Conservation (phyloP, 2,113 vertebrate species). For the Cettia cetti region DNA sequence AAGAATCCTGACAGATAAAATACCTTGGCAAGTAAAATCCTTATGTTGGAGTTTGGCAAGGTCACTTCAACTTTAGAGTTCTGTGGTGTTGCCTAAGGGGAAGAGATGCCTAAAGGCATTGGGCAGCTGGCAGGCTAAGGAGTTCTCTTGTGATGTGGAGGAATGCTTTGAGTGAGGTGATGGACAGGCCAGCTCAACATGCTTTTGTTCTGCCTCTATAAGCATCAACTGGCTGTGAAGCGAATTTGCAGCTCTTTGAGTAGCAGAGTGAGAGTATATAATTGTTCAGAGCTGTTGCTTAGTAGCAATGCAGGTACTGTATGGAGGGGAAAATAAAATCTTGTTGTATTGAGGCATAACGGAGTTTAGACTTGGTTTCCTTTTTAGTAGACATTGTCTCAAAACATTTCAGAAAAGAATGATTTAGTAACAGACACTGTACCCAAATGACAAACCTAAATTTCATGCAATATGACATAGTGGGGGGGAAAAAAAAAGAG, state of each 20-base stretch:
- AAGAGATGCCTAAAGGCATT: neutral
- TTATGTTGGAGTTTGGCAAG: neutral
- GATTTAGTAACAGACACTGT: neutral
- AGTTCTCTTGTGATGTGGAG: neutral
- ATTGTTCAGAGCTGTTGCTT: neutral
- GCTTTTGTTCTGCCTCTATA: neutral
- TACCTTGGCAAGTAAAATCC: neutral
- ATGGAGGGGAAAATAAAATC: neutral
- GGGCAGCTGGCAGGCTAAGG: neutral
- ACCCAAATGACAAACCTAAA: neutral
- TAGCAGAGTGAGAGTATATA: neutral
- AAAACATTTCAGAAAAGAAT: neutral
- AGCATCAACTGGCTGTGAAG: neutral
- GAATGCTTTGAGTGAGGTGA: neutral
- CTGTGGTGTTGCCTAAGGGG: neutral
- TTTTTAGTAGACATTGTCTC: neutral
- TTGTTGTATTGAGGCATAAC: neutral
- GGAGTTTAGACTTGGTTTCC: neutral
- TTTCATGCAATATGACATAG: neutral
- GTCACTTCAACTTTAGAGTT: neutral
- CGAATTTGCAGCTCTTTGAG: neutral
- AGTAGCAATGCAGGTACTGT: neutral
- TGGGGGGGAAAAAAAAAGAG: neutral
- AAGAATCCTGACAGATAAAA: constrained; percentile 1
- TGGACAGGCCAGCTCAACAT: neutral